A percentile compares a stretch with the other conserved stretches of the same genome.
Conservation (phyloP, 2,113 vertebrate genomes). For the Gadus chalcogrammus region DNA sequence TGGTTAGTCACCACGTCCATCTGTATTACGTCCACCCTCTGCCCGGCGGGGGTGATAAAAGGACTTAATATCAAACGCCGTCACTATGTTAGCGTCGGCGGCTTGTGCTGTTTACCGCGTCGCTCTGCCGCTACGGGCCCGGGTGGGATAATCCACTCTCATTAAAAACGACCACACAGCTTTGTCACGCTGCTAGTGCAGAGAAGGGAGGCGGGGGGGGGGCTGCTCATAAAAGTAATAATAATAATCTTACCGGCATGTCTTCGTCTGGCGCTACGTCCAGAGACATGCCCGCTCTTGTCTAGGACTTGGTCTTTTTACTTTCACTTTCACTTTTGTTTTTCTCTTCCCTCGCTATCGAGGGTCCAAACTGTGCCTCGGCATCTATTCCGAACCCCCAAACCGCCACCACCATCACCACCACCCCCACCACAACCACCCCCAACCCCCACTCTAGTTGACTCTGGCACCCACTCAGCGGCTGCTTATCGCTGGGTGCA, state of each 20-base stretch:
- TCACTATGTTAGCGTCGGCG: too few species aligned
- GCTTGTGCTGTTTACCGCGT: slow-evolving; percentile 20
- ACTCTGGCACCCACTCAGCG: slow-evolving; percentile 32
- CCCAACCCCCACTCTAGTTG: background rate
- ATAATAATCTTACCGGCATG: slow-evolving; percentile 38
- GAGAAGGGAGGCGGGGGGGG: slow-evolving; percentile 43
- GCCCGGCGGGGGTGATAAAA: background rate
- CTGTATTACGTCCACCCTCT: too few species aligned
- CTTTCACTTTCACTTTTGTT: too few species aligned
- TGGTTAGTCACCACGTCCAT: slow-evolving; percentile 13
- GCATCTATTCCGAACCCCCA: too few species aligned
- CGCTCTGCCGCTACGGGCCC: slow-evolving; percentile 1
- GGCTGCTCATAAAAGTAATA: slow-evolving; percentile 35
- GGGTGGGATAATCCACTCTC: slow-evolving; percentile 47
- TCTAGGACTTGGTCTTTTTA: slow-evolving; percentile 11
- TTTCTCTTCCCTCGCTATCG: background rate
- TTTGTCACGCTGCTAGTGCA: slow-evolving; percentile 50
- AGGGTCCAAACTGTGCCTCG: background rate
- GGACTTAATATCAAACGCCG: too few species aligned
- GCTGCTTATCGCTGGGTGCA: slow-evolving; percentile 53
- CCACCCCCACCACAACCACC: too few species aligned
- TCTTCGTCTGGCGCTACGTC: slow-evolving; percentile 55
- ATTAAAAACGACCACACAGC: slow-evolving; percentile 46
- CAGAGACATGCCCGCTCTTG: slow-evolving; percentile 27
- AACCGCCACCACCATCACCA: too few species aligned